phyloP scores from a whole-genome alignment of 1,140 invertebrate species.

The Diorhabda sublineata region DNA sequence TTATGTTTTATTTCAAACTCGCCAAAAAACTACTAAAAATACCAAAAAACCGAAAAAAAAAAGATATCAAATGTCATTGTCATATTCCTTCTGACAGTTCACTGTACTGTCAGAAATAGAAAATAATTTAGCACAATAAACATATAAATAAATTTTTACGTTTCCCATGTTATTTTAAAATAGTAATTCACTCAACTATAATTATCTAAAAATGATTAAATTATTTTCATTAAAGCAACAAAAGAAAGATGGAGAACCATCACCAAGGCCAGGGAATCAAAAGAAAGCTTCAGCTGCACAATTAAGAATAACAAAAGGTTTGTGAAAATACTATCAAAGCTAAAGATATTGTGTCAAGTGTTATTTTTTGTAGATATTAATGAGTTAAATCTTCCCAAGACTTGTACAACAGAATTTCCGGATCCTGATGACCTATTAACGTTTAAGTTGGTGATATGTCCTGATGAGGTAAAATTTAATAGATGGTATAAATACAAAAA shows the following conservation, averaged over 20 bases:
- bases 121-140: background rate
- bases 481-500: no score
- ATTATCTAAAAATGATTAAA: conserved; percentile 77
- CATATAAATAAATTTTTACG: background rate
- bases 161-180: conserved; percentile 6
- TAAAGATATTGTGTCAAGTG: background rate
- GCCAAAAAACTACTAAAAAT: no score
- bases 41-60: no score
- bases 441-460: conserved; percentile 94
- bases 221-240: conserved; percentile 96
- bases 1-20: no score
- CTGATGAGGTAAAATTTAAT: conserved; percentile 70
- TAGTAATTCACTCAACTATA: background rate
- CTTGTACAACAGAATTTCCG: conserved; percentile 92
- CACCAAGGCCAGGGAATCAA: conserved; percentile 67
- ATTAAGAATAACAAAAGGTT: conserved; percentile 95
- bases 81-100: no score
- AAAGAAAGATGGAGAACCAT: conserved; percentile 91
- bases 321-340: background rate
- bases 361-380: conserved; percentile 76
- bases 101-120: background rate
- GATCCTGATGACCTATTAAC: conserved; percentile 93
- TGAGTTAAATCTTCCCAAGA: conserved; percentile 95
- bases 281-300: conserved; percentile 94
- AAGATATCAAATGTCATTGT: no score